phyloP scores from a whole-genome alignment of 2,113 vertebrate species.

The Cheilinus undulatus region DNA sequence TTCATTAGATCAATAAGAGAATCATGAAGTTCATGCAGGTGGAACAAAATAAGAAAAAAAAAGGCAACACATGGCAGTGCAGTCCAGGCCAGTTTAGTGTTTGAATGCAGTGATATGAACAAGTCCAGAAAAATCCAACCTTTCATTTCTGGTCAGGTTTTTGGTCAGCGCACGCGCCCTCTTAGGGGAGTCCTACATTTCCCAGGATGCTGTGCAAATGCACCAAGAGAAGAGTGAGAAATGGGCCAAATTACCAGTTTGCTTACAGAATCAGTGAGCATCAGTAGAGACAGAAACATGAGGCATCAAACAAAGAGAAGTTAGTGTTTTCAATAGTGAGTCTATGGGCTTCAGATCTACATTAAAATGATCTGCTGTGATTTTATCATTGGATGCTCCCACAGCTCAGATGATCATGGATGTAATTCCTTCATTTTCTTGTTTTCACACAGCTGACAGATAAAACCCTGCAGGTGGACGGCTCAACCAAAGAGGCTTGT shows the following conservation, averaged over 20 bases:
- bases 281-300: background rate
- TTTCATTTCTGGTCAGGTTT: background rate
- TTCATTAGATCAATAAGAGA: constrained; percentile 30
- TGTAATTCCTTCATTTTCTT: too few relatives aligned
- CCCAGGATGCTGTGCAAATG: constrained; percentile 45
- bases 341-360: too few relatives aligned
- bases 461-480: too few relatives aligned
- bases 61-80: constrained; percentile 56
- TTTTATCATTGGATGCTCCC: too few relatives aligned
- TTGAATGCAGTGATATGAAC: constrained; percentile 7
- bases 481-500: too few relatives aligned
- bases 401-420: too few relatives aligned
- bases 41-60: constrained; percentile 8
- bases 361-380: too few relatives aligned
- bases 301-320: too few relatives aligned
- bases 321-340: too few relatives aligned
- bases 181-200: constrained; percentile 13
- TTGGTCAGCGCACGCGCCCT: background rate
- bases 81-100: constrained; percentile 24
- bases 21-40: constrained; percentile 37
- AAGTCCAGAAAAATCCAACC: constrained; percentile 48
- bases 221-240: background rate
- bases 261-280: background rate
- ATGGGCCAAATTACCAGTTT: background rate
- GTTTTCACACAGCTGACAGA: too few relatives aligned